A percentile compares a stretch with the other conserved stretches of the same genome.
phyloP scores from a whole-genome alignment of 2,797 vertebrate species.

The Eremophila alpestris region DNA sequence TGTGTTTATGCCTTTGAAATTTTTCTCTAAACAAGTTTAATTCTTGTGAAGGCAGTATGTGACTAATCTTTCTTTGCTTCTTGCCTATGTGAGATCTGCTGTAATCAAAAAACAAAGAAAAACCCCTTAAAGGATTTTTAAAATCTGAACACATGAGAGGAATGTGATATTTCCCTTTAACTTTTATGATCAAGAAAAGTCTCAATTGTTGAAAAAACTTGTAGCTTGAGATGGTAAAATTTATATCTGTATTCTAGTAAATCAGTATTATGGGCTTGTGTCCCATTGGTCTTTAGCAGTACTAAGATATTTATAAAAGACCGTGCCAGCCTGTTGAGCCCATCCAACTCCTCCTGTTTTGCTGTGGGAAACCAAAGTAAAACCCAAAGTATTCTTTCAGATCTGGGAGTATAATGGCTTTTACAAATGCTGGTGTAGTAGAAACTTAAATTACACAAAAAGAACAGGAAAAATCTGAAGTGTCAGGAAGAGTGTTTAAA shows the following conservation, averaged over 20 bases:
- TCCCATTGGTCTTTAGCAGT: not conserved
- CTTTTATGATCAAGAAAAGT: not conserved
- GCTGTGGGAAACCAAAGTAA: not conserved
- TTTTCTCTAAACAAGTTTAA: not conserved
- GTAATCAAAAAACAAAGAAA: not conserved
- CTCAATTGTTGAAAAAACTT: not conserved
- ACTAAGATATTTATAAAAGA: not conserved
- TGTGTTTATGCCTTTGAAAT: not conserved
- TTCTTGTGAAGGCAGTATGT: not conserved
- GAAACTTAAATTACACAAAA: not conserved
- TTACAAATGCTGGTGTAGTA: not conserved
- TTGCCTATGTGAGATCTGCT: not conserved
- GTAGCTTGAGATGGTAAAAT: not conserved
- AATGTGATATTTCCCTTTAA: not conserved
- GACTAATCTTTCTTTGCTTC: not conserved
- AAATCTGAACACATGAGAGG: not conserved
- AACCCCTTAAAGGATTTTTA: not conserved
- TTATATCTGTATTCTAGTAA: not conserved
- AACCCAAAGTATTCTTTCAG: not conserved
- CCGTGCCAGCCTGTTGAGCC: rapidly evolving
- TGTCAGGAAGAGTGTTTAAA: not conserved
- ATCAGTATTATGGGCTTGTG: not conserved
- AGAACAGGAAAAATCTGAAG: not conserved
- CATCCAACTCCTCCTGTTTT: not conserved
- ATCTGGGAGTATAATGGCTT: not conserved